Percentiles rank a stretch among this genome's conserved stretches.
phyloP scores from a whole-genome alignment of 2,888 invertebrate species.

The Steinernema carpocapsae region DNA sequence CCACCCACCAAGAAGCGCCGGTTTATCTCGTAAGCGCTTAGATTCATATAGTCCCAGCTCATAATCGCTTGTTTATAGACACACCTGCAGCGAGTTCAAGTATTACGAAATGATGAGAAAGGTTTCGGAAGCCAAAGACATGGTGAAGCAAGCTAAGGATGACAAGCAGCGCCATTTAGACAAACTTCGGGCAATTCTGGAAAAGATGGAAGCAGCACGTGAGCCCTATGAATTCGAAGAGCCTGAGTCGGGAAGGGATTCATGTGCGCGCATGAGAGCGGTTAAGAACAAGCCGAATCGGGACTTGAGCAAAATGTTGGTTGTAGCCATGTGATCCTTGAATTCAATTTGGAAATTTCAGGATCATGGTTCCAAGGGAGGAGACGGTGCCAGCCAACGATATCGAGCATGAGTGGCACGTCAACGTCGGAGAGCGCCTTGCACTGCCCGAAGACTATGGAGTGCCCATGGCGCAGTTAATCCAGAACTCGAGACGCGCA shows the following conservation, averaged over 20 bases:
- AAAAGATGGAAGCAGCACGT: background rate
- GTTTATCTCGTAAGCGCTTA: background rate
- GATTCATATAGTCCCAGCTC: too few relatives aligned
- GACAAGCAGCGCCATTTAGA: background rate
- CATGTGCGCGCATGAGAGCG: background rate
- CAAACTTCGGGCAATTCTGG: background rate
- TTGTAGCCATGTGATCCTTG: background rate
- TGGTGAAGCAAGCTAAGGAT: background rate
- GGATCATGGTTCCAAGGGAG: background rate
- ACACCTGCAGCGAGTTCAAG: conserved; percentile 13
- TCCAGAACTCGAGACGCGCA: too few relatives aligned
- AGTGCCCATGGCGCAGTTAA: too few relatives aligned
- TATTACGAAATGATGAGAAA: background rate
- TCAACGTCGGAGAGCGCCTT: background rate
- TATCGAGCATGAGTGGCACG: conserved; percentile 8
- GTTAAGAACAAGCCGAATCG: conserved; percentile 2
- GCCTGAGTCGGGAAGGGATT: background rate
- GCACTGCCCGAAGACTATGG: background rate
- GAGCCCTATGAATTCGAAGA: background rate
- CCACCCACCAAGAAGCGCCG: conserved; percentile 9
- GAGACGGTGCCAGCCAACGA: background rate
- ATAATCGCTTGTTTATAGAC: background rate
- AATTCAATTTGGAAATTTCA: background rate
- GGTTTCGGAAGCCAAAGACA: conserved; percentile 4
- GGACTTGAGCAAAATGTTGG: background rate